A percentile compares a stretch with the other conserved stretches of the same genome.
Conservation (phyloP, 2,888 invertebrate species). For the Pseudococcus viburni region DNA sequence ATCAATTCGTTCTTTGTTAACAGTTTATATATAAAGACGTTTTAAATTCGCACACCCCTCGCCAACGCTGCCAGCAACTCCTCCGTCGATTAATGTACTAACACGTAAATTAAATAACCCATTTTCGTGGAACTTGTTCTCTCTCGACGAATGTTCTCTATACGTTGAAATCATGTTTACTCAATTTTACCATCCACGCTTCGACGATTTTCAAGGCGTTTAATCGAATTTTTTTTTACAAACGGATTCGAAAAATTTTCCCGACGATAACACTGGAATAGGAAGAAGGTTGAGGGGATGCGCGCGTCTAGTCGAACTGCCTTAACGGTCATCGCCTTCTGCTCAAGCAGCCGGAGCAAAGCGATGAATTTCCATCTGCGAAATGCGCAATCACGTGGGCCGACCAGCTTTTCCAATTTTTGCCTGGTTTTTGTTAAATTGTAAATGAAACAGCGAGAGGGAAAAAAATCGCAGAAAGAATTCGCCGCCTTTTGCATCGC, state of each 20-base stretch:
- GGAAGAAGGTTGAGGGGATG: background rate
- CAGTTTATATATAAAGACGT: conserved; percentile 1
- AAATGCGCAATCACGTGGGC: background rate
- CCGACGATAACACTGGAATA: background rate
- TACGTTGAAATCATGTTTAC: conserved; percentile 22
- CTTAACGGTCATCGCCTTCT: conserved; percentile 7
- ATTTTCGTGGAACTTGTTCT: conserved; percentile 1
- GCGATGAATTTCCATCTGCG: background rate
- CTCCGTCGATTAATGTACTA: conserved; percentile 29
- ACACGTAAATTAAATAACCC: conserved; percentile 38
- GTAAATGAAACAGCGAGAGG: background rate
- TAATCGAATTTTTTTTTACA: conserved; percentile 5
- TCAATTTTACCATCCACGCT: conserved; percentile 29
- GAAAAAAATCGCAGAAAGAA: background rate
- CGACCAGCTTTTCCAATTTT: background rate
- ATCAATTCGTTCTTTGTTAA: conserved; percentile 47
- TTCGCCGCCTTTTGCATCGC: background rate
- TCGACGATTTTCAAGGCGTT: conserved; percentile 9
- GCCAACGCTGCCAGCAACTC: background rate
- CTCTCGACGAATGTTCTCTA: background rate
- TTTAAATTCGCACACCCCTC: background rate
- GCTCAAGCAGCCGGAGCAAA: background rate
- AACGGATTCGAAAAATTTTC: conserved; percentile 2
- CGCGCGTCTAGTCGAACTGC: conserved; percentile 4
- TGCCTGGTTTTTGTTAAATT: background rate